Conservation (phyloP, 2,113 vertebrate species). For the Lepus timidus region DNA sequence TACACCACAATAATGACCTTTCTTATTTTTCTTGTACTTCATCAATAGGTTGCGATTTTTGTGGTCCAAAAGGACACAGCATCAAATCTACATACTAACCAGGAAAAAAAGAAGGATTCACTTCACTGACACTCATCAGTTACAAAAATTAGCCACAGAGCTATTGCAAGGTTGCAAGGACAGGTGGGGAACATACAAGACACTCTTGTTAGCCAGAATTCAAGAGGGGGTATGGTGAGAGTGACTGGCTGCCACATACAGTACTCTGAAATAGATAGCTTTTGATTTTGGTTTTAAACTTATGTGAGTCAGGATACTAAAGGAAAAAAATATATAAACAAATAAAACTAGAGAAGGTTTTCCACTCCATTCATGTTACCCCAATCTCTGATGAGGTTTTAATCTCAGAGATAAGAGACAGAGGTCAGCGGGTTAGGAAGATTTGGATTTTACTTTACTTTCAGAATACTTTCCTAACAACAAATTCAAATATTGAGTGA, state of each 20-base stretch:
- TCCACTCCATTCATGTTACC: background rate
- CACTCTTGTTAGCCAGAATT: background rate
- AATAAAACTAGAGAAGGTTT: background rate
- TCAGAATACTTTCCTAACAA: slow-evolving; percentile 31
- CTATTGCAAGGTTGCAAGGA: background rate
- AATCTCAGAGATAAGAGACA: background rate
- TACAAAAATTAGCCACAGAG: background rate
- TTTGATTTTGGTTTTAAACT: slow-evolving; percentile 26
- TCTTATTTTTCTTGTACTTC: background rate
- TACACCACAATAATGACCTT: background rate
- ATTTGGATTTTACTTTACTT: slow-evolving; percentile 16
- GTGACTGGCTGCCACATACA: background rate
- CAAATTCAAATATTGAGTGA: background rate
- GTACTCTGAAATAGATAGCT: background rate
- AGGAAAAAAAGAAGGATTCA: background rate
- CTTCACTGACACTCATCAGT: background rate
- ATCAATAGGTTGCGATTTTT: background rate
- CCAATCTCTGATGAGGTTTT: background rate
- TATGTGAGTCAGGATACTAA: background rate
- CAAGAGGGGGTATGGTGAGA: background rate
- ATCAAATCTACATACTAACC: background rate
- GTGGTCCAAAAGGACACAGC: background rate
- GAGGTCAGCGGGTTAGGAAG: slow-evolving; percentile 5
- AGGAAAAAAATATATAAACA: background rate
- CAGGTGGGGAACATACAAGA: background rate